These are phyloP conservation scores for Gopherus evgoodei DNA, from an alignment of 2,113 vertebrate species.

Conservation along the genomic window DNA sequence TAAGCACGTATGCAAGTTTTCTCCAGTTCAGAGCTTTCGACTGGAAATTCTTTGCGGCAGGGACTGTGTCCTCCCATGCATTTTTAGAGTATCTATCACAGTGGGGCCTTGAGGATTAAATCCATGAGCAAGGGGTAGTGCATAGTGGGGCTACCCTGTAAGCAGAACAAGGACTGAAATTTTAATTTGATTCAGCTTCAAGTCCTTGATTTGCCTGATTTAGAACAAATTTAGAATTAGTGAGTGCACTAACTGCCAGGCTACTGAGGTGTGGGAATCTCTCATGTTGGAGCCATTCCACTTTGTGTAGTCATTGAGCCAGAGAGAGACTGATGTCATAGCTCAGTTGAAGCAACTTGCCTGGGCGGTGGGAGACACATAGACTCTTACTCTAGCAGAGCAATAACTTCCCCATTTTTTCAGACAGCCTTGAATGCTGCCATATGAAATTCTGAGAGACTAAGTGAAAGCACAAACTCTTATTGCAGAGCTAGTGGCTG, in stretches of 20 bases:
- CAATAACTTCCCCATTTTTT: not conserved
- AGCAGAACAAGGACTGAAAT: too few species aligned
- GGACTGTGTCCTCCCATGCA: not conserved
- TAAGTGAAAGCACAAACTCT: not conserved
- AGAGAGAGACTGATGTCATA: too few species aligned
- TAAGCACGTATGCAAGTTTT: not conserved
- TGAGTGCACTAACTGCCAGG: not conserved
- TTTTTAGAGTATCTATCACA: not conserved
- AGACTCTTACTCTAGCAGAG: not conserved
- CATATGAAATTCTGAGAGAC: not conserved
- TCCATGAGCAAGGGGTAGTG: too few species aligned
- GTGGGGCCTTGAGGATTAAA: too few species aligned
- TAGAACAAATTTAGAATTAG: too few species aligned
- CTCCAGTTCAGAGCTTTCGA: not conserved
- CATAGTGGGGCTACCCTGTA: too few species aligned
- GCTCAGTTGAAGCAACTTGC: too few species aligned
- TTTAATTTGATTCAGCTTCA: too few species aligned
- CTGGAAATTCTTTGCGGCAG: not conserved
- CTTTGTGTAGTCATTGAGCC: not conserved
- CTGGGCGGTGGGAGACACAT: not conserved
- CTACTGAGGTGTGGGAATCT: not conserved
- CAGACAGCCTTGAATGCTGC: not conserved
- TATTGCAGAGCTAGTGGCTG: not conserved
- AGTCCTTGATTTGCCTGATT: too few species aligned
- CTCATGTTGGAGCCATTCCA: not conserved